These are phyloP conservation scores for Sebastolobus alascanus DNA, from an alignment of 2,797 vertebrate genomes.

Conservation along the genomic window DNA sequence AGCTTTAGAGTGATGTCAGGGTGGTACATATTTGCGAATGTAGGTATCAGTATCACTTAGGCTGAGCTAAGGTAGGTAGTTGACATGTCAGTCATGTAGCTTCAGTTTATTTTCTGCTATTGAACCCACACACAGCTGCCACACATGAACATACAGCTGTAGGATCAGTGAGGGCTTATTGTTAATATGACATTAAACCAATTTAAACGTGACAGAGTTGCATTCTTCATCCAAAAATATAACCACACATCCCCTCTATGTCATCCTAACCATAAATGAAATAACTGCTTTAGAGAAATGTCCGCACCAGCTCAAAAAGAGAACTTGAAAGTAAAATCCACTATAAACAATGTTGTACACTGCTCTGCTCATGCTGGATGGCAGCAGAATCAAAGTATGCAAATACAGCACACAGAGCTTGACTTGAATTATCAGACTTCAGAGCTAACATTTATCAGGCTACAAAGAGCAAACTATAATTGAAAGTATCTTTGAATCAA, in stretches of 20 bases:
- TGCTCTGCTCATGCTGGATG: slow-evolving; percentile 32
- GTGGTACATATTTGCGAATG: slow-evolving; percentile 50
- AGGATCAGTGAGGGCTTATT: slow-evolving; percentile 9
- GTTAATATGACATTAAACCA: slow-evolving; percentile 17
- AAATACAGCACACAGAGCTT: slow-evolving; percentile 42
- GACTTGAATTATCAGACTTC: slow-evolving; percentile 61
- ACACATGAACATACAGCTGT: slow-evolving; percentile 10
- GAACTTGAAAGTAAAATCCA: slow-evolving; percentile 37
- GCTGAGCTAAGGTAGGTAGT: slow-evolving; percentile 34
- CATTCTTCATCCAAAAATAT: slow-evolving; percentile 13
- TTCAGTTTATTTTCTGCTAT: slow-evolving; percentile 39
- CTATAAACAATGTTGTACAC: slow-evolving; percentile 8
- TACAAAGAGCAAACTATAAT: slow-evolving; percentile 59
- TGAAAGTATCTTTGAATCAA: slow-evolving; percentile 59
- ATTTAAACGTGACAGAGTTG: slow-evolving; percentile 17
- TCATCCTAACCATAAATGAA: slow-evolving; percentile 1
- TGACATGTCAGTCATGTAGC: slow-evolving; percentile 43
- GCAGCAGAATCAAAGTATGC: slow-evolving; percentile 57
- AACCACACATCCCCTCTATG: neutral
- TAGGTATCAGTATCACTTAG: slow-evolving; percentile 56
- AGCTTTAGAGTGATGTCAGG: slow-evolving; percentile 43
- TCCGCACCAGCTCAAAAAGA: slow-evolving; percentile 25
- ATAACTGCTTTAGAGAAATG: slow-evolving; percentile 16
- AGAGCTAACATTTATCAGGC: slow-evolving; percentile 59
- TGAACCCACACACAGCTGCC: slow-evolving; percentile 25